A percentile compares a stretch with the other conserved stretches of the same genome.
Conservation (phyloP, 1,140 invertebrate genomes). For the Pemphigus obesinymphae region DNA sequence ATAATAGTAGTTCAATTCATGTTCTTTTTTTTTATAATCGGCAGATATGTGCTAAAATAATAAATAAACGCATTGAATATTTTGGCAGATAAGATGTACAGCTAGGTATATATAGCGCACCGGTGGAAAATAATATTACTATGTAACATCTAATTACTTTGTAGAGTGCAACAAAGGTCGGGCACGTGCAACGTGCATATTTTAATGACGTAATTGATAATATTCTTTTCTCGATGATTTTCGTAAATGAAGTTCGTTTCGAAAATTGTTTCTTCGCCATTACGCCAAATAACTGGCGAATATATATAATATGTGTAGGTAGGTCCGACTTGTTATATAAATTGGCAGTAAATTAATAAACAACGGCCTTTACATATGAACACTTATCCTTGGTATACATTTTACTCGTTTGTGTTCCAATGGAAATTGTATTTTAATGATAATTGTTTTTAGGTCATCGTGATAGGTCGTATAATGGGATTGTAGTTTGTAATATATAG, state of each 20-base stretch:
- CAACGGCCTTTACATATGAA: no score
- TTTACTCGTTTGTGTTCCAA: no score
- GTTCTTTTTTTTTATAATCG: neutral
- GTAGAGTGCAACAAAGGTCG: conserved; percentile 9
- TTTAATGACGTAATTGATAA: conserved; percentile 26
- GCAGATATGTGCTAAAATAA: neutral
- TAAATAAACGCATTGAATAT: conserved; percentile 13
- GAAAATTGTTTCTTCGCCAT: neutral
- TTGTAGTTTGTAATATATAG: no score
- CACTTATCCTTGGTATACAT: no score
- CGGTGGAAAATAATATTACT: neutral
- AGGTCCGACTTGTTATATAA: neutral
- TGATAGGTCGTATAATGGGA: no score
- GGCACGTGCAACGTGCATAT: conserved; percentile 20
- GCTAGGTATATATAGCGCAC: no score
- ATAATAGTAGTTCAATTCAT: neutral
- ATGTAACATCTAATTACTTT: conserved; percentile 9
- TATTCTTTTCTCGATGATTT: neutral
- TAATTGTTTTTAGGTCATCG: no score
- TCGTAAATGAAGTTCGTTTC: neutral
- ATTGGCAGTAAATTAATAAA: neutral
- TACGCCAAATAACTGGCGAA: no score
- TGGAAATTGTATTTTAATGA: no score
- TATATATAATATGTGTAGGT: neutral
- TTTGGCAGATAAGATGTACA: neutral